Conservation (phyloP, 1,140 invertebrate genomes). For the Brachionus manjavacas region DNA sequence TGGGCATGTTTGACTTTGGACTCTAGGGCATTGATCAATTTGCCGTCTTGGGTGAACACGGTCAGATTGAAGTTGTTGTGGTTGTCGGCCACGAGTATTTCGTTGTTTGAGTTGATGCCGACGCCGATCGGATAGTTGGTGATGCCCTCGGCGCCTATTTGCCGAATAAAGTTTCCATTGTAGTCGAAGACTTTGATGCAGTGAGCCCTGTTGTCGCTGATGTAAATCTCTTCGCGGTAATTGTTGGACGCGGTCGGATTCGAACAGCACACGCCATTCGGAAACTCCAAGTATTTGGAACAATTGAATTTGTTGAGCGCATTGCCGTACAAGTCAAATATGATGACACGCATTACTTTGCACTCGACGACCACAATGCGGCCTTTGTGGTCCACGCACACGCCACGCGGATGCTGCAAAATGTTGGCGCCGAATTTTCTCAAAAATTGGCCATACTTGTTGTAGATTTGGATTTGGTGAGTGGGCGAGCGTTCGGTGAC, state of each 20-base stretch:
- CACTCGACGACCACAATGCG: slow-evolving; percentile 99
- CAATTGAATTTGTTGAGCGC: slow-evolving; percentile 96
- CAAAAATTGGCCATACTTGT: slow-evolving; percentile 97
- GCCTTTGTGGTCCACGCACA: slow-evolving; percentile 94
- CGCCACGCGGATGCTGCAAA: slow-evolving; percentile 88
- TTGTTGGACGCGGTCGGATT: slow-evolving; percentile 60
- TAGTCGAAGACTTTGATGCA: slow-evolving; percentile 99
- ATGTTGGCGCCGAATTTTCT: slow-evolving; percentile 98
- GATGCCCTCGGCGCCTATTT: slow-evolving; percentile 95
- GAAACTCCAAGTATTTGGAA: slow-evolving; percentile 96
- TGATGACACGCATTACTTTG: slow-evolving; percentile 97
- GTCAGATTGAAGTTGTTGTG: slow-evolving; percentile 99
- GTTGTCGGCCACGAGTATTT: slow-evolving; percentile 97
- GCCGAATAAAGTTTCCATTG: slow-evolving; percentile 88
- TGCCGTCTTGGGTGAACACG: slow-evolving; percentile 78
- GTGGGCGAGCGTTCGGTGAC: slow-evolving; percentile 96
- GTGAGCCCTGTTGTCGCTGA: slow-evolving; percentile 97
- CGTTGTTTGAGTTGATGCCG: slow-evolving; percentile 88
- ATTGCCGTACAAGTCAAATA: slow-evolving; percentile 93
- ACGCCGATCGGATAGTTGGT: slow-evolving; percentile 99
- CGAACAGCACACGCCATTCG: slow-evolving; percentile 83
- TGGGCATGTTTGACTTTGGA: slow-evolving; percentile 99
- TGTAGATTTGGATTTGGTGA: slow-evolving; percentile 95
- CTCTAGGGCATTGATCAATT: slow-evolving; percentile 91
- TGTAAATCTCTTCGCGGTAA: slow-evolving; percentile 98